phyloP scores from a whole-genome alignment of 2,797 vertebrate species.

The Picus viridis region DNA sequence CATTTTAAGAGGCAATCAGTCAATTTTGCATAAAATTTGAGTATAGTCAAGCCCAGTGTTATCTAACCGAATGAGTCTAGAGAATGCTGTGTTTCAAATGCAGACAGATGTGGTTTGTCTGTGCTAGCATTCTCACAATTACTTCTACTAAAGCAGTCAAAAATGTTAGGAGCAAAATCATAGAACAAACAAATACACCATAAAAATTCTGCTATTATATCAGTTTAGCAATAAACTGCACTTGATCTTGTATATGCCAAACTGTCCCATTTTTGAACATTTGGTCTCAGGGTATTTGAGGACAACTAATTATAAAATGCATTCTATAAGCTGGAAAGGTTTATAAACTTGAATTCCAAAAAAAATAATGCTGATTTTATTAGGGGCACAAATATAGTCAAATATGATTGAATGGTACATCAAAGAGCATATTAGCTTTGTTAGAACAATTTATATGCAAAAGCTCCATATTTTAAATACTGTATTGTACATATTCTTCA shows the following conservation, averaged over 20 bases:
- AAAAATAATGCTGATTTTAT: constrained; percentile 41
- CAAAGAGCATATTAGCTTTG: constrained; percentile 36
- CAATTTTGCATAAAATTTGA: constrained; percentile 52
- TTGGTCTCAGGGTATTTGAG: background rate
- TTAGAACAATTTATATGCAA: constrained; percentile 46
- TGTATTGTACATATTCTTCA: background rate
- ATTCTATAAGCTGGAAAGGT: background rate
- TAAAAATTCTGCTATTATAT: background rate
- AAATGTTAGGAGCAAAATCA: background rate
- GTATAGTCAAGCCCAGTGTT: constrained; percentile 16
- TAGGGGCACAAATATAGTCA: constrained; percentile 43
- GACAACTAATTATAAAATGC: constrained; percentile 6
- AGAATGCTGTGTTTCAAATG: background rate
- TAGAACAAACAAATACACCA: background rate
- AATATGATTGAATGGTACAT: constrained; percentile 24
- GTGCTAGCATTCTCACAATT: background rate
- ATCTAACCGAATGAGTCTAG: background rate
- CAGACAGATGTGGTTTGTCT: background rate
- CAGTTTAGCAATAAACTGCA: background rate
- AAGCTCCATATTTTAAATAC: background rate
- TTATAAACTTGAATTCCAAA: background rate
- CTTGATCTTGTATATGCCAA: background rate
- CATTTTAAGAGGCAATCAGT: constrained; percentile 15
- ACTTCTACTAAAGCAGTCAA: background rate
- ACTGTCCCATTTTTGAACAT: background rate